Evolutionary conservation across 2,888 invertebrate species (phyloP).

Genomic region (Drosophila demipolita): DNA sequence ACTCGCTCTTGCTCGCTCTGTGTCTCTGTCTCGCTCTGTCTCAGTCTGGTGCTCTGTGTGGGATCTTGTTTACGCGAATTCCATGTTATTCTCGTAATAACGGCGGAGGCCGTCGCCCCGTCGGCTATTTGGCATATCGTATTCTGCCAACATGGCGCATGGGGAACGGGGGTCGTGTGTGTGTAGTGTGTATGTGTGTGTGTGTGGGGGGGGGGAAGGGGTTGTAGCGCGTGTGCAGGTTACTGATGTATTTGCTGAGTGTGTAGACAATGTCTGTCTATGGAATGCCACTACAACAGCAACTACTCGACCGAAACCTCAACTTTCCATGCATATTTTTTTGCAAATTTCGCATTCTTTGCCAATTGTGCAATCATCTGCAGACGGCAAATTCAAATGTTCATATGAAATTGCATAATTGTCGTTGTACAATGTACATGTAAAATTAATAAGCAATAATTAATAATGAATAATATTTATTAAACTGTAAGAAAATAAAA

Average conservation of each 20-base stretch:
- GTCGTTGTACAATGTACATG: constrained; percentile 21
- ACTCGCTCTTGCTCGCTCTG: not conserved
- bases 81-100: constrained; percentile 63
- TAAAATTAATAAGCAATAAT: constrained; percentile 10
- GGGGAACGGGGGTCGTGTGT: not conserved
- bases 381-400: constrained; percentile 9
- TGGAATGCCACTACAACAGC: constrained; percentile 35
- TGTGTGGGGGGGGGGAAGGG: not conserved
- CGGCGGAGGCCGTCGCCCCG: constrained; percentile 73
- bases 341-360: constrained; percentile 51
- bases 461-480: constrained; percentile 30
- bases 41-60: constrained; percentile 22
- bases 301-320: constrained; percentile 22
- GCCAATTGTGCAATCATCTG: constrained; percentile 43
- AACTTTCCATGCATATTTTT: constrained; percentile 21
- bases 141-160: constrained; percentile 44
- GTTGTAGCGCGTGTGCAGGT: constrained; percentile 75
- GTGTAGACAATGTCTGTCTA: constrained; percentile 49
- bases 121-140: constrained; percentile 58
- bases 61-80: constrained; percentile 70
- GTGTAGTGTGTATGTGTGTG: not conserved
- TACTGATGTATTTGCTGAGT: constrained; percentile 72
- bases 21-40: not conserved
- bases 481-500: not conserved
- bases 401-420: constrained; percentile 48